Base-by-base conservation (phyloP, 2,113 vertebrate species). In the Takifugu flavidus region DNA sequence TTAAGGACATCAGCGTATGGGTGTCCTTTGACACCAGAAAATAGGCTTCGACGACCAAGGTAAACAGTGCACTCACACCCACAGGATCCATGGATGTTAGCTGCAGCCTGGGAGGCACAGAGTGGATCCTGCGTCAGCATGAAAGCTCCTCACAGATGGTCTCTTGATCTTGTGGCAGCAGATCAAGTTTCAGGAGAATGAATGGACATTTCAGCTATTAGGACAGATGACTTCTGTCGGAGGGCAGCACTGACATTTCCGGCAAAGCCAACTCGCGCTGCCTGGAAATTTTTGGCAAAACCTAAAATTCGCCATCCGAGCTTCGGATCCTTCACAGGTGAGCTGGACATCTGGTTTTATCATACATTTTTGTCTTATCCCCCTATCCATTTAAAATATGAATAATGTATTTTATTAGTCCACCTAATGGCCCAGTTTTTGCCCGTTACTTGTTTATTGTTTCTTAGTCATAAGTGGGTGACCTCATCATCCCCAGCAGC, bases 11-110 rank as follows among this genome's bases (percentile, higher is more conserved):
- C 65, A 70, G 67, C 71, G 81, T 76, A 82, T 83, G 70, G 75
- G 65, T 88, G 88, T 86, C 88, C 87, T 90, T 88, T 90, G 88
- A 92, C 89, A 88, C 85, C 68, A 85, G 83, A 82, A 86, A 82
- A 82, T 80, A 74, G 82, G 75, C 80, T 84, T 75, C 25, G 47
- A 86, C 77, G 81, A 80, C 72, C 78, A 84, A 74, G 77, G 67
- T 71, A 80, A 71, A 62, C 55, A 59, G 42, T 44, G 53, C 62
- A 67, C 77, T 79, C 63, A 73, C 65, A 61, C 57, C 65, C 72
- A 75, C 58, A 77, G 51, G 70, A 80, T 70, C 65, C 47, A 56
- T 47, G 78, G 65, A 77, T 82, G 70, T 76, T 77, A 71, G 76
- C 44, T 39, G 34, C 2, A 54, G 85, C 84, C 83, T 84, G 75